Base-by-base conservation (phyloP, 2,888 invertebrate species). In the Heterodera filipjevi region DNA sequence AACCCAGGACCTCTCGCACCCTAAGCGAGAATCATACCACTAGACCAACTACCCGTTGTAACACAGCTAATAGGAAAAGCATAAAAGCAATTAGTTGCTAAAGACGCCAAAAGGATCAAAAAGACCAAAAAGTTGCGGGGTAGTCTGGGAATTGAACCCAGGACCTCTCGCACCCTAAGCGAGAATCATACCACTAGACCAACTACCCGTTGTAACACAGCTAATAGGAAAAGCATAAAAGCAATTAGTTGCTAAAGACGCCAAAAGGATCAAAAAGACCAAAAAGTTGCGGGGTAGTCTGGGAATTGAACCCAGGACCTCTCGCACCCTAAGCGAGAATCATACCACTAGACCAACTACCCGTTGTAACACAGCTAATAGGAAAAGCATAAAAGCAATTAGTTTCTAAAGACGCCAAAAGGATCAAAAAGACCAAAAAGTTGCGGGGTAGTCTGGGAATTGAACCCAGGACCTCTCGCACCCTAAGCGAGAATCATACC, bases 121-220 rank as follows among this genome's bases (percentile, higher is more conserved):
- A n/a, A n/a, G n/a, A n/a, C n/a, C n/a, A n/a, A n/a, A n/a, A n/a
- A n/a, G n/a, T n/a, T n/a, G n/a, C 68, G 68, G 68, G 68, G 68
- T 68, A 68, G 68, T 68, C 68, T 68, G 68, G 68, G 68, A 68
- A 72, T 77, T 74, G 71, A 76, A 59, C 87, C 85, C 87, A 87
- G 88, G 88, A 89, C 89, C 89, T 88, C 87, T 89, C 87, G 89
- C 89, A 89, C 88, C 88, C 89, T 88, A 88, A 88, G 88, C 88
- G 87, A 89, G 87, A 88, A 88, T 88, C 88, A 89, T 88, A 87
- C 88, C 88, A 87, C 89, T 89, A 89, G 89, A 88, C 89, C 89
- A 89, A 74, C 74, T 74, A 72, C 68, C 68, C 68, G n/a, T n/a
- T n/a, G n/a, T n/a, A n/a, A n/a, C n/a, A n/a, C n/a, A n/a, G n/a